Evolutionary conservation across 2,113 vertebrate genomes (phyloP).

Genomic region (Capreolus pygargus): DNA sequence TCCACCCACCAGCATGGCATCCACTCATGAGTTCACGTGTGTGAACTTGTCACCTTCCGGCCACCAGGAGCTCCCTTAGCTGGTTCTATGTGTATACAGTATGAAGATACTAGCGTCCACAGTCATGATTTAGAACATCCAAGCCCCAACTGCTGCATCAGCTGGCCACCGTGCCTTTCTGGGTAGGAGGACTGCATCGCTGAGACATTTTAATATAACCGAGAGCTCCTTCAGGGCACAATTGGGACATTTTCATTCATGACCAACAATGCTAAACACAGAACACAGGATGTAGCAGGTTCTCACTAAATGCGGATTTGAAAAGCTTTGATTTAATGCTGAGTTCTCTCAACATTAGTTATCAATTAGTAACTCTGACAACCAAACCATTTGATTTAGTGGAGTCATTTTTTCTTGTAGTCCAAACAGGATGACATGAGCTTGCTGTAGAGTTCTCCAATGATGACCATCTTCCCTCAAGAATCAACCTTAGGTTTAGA

Average conservation of each 20-base stretch:
- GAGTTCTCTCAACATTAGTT: not conserved
- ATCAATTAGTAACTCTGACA: not conserved
- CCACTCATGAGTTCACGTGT: not conserved
- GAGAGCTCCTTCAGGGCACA: fast-evolving
- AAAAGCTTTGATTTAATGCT: not conserved
- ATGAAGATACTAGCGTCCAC: not conserved
- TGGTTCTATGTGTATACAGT: fast-evolving
- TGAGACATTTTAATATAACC: not conserved
- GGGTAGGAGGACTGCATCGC: not conserved
- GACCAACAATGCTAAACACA: not conserved
- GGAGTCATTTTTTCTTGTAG: not conserved
- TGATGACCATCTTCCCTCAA: not conserved
- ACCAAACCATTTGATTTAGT: not conserved
- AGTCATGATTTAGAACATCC: not conserved
- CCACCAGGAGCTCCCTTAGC: not conserved
- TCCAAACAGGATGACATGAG: not conserved
- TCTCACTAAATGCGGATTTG: not conserved
- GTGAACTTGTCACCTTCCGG: not conserved
- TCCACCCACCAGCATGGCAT: not conserved
- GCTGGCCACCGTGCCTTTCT: not conserved
- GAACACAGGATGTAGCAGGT: too few species aligned
- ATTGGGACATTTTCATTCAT: fast-evolving
- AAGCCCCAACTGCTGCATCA: not conserved
- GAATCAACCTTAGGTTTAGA: not conserved
- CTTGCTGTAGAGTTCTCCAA: not conserved